Evolutionary conservation across 2,888 invertebrate species (phyloP).

Genomic region (Eupithecia abbreviata): DNA sequence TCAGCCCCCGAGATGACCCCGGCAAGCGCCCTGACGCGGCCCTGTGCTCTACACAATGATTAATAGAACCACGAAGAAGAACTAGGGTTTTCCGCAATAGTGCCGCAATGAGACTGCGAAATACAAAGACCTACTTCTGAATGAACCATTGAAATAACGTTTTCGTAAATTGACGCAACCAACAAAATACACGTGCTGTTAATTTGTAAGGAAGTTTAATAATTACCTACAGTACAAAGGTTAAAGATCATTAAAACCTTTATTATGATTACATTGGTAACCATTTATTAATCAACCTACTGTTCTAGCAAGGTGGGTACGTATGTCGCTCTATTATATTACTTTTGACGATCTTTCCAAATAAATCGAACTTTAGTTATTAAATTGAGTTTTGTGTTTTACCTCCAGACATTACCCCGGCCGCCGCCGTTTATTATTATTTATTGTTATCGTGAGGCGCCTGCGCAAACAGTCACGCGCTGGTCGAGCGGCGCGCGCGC

Average conservation of each 20-base stretch:
- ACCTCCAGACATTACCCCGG: background rate
- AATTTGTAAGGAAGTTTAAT: background rate
- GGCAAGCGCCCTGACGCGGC: background rate
- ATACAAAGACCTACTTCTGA: slow-evolving; percentile 28
- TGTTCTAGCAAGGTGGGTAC: no score
- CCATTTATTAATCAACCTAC: no score
- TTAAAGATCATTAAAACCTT: background rate
- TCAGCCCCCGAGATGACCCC: background rate
- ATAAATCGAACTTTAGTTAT: background rate
- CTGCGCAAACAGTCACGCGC: slow-evolving; percentile 32
- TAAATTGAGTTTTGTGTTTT: no score
- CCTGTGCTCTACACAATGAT: slow-evolving; percentile 25
- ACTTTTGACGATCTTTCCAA: background rate
- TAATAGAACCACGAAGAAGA: slow-evolving; percentile 34
- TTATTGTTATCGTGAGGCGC: slow-evolving; percentile 27
- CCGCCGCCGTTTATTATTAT: slow-evolving; percentile 25
- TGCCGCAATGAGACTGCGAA: slow-evolving; percentile 31
- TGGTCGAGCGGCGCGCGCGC: slow-evolving; percentile 35
- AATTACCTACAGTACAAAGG: background rate
- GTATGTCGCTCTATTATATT: background rate
- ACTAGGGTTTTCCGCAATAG: slow-evolving; percentile 37
- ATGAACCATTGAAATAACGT: slow-evolving; percentile 22
- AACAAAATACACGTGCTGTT: background rate
- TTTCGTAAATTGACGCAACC: background rate
- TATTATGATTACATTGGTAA: no score